Conservation (phyloP, 2,113 vertebrate species). For the Micronycteris hirsuta region DNA sequence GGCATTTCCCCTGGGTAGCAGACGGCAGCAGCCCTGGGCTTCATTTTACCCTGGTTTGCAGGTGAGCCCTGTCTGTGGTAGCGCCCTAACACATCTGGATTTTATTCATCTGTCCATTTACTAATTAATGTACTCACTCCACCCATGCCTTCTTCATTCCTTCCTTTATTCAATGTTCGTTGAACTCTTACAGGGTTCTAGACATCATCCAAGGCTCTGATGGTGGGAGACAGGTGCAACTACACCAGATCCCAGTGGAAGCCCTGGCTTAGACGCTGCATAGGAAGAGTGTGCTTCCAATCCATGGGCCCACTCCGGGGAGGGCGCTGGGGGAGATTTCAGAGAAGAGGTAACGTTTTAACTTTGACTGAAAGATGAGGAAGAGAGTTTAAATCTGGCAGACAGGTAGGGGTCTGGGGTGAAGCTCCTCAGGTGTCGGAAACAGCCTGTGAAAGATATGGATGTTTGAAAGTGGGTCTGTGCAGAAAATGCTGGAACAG, state of each 20-base stretch:
- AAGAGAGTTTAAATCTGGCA: background rate
- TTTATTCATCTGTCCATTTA: background rate
- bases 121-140: background rate
- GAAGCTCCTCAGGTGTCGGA: background rate
- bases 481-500: background rate
- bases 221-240: background rate
- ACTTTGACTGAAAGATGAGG: background rate
- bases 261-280: background rate
- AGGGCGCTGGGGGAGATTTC: background rate
- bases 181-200: background rate
- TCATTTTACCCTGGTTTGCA: background rate
- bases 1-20: fast-evolving
- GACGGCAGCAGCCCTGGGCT: background rate
- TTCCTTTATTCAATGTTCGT: background rate
- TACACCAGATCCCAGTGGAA: fast-evolving
- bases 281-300: fast-evolving
- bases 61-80: background rate
- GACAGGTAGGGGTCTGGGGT: too few relatives aligned
- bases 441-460: fast-evolving
- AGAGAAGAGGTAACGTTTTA: background rate
- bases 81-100: background rate
- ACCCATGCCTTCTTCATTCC: background rate
- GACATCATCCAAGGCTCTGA: background rate
- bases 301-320: background rate
- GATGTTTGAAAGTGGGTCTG: background rate